These are phyloP conservation scores for Saguinus midas DNA, from an alignment of 2,113 vertebrate genomes.

Conservation along the genomic window DNA sequence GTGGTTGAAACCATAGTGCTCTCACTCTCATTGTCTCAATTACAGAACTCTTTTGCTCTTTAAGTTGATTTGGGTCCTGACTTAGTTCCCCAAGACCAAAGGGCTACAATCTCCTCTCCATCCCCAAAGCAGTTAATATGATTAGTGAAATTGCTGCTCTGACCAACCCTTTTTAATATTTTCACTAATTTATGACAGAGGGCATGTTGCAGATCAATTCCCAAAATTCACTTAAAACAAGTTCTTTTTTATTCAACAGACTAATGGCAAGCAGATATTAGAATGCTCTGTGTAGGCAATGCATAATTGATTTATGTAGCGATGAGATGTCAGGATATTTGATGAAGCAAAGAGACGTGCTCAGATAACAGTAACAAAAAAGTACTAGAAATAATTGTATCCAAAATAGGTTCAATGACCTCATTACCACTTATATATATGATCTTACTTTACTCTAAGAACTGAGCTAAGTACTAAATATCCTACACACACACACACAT, in stretches of 20 bases:
- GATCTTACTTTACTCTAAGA: neutral
- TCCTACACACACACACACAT: neutral
- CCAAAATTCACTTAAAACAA: constrained; percentile 40
- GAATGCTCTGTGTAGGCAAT: constrained; percentile 13
- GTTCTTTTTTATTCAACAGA: constrained; percentile 47
- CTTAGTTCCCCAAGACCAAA: neutral
- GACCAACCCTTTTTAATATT: neutral
- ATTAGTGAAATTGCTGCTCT: neutral
- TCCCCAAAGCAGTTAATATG: neutral
- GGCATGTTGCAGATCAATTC: neutral
- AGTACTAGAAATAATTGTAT: neutral
- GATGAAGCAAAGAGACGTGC: neutral
- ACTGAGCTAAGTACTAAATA: neutral
- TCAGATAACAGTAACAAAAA: neutral
- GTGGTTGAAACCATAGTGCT: neutral
- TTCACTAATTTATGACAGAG: constrained; percentile 30
- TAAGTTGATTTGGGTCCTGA: neutral
- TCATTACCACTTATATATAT: neutral
- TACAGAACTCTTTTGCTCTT: neutral
- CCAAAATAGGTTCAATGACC: neutral
- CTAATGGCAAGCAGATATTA: constrained; percentile 17
- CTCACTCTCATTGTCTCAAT: neutral
- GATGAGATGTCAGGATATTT: neutral
- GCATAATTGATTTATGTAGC: neutral
- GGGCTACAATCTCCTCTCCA: neutral